These are phyloP conservation scores for Rhynchotus rufescens DNA, from an alignment of 2,797 vertebrate genomes.

Conservation along the genomic window DNA sequence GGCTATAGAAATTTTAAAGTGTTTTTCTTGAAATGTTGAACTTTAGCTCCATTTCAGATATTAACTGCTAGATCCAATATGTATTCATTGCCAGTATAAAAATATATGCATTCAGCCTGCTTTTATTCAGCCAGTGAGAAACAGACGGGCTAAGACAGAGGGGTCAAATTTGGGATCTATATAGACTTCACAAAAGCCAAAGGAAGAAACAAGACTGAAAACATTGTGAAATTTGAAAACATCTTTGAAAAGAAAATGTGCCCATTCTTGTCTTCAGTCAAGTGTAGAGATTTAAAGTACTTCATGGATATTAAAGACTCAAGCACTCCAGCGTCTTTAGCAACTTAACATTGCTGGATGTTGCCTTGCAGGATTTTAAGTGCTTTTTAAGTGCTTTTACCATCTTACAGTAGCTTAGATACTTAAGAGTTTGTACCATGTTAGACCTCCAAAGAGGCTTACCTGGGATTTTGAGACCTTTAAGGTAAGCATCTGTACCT, in stretches of 20 bases:
- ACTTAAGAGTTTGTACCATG: background rate
- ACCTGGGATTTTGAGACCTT: slow-evolving; percentile 25
- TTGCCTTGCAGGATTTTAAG: slow-evolving; percentile 2
- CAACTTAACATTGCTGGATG: background rate
- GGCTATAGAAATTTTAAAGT: background rate
- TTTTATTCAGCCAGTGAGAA: background rate
- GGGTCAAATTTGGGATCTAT: background rate
- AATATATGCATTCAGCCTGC: background rate
- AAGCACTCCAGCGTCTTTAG: background rate
- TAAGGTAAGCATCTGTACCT: background rate
- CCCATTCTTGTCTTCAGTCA: background rate
- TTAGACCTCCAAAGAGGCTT: slow-evolving; percentile 24
- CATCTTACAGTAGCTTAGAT: slow-evolving; percentile 22
- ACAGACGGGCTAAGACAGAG: background rate
- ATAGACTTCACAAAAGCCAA: background rate
- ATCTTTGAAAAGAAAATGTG: background rate
- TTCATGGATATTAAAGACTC: background rate
- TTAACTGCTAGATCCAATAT: background rate
- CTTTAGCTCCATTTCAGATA: background rate
- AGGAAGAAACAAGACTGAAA: background rate
- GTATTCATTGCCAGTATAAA: background rate
- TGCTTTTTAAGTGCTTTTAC: slow-evolving; percentile 39
- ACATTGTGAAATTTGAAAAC: background rate
- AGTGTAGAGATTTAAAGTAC: background rate
- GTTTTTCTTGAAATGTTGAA: background rate